These are phyloP conservation scores for Drosophila truncata DNA, from an alignment of 1,140 invertebrate genomes.

Conservation along the genomic window DNA sequence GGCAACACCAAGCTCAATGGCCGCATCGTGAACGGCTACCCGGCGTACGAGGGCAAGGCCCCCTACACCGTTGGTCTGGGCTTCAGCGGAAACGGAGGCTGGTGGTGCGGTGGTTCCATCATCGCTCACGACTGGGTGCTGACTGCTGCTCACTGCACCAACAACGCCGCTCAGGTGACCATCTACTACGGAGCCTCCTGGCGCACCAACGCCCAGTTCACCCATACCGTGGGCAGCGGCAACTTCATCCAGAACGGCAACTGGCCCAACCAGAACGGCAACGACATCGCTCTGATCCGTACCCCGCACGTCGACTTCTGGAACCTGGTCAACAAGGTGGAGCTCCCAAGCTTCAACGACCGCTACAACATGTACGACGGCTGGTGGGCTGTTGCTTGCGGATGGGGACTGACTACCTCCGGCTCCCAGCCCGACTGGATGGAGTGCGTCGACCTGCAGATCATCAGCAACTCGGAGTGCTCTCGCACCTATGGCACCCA, in stretches of 20 bases:
- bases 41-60: too few species aligned
- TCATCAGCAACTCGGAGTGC: conserved; percentile 43
- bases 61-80: too few species aligned
- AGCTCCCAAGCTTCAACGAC: conserved; percentile 38
- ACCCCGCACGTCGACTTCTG: conserved; percentile 37
- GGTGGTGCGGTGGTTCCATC: too few species aligned
- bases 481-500: conserved; percentile 59
- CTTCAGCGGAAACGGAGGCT: too few species aligned
- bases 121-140: too few species aligned
- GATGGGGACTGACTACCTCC: conserved; percentile 37
- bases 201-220: too few species aligned
- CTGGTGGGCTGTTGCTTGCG: conserved; percentile 41
- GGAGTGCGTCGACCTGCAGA: conserved; percentile 58
- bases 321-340: conserved; percentile 34
- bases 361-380: conserved; percentile 24
- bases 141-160: too few species aligned
- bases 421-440: conserved; percentile 41
- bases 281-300: conserved; percentile 55
- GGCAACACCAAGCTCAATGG: too few species aligned
- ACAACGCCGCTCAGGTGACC: too few species aligned
- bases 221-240: conserved; percentile 33
- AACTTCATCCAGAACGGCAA: conserved; percentile 46
- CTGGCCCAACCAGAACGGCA: conserved; percentile 6
- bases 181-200: too few species aligned
- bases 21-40: too few species aligned